These are phyloP conservation scores for Peromyscus aztecus DNA, from an alignment of 2,797 vertebrate genomes.

Conservation along the genomic window DNA sequence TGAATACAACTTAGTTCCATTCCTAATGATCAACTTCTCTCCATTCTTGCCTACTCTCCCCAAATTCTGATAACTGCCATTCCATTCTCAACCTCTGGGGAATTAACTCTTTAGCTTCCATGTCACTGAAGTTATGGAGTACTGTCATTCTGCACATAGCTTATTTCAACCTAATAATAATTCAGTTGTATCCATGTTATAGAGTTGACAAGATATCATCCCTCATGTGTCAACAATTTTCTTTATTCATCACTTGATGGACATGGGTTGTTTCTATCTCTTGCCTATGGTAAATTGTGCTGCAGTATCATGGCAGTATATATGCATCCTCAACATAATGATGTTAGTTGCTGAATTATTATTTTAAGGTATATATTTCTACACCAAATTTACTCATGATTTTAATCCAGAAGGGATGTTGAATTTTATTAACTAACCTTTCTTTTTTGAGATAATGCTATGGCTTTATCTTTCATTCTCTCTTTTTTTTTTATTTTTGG, in stretches of 20 bases:
- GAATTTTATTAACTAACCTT: neutral
- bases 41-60: neutral
- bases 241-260: neutral
- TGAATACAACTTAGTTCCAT: neutral
- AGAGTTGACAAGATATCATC: neutral
- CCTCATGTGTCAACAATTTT: neutral
- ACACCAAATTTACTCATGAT: neutral
- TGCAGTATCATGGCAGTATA: neutral
- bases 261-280: neutral
- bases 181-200: neutral
- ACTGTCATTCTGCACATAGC: neutral
- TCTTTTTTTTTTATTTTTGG: too few relatives aligned
- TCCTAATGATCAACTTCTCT: neutral
- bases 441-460: neutral
- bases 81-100: neutral
- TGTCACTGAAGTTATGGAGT: neutral
- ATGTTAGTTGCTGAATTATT: neutral
- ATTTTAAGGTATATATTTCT: neutral
- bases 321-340: neutral
- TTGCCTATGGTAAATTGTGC: neutral
- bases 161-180: neutral
- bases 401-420: neutral
- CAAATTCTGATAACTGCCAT: neutral
- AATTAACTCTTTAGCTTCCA: neutral
- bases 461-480: neutral